These are phyloP conservation scores for Plebejus anna DNA, from an alignment of 2,888 invertebrate species.

Conservation along the genomic window DNA sequence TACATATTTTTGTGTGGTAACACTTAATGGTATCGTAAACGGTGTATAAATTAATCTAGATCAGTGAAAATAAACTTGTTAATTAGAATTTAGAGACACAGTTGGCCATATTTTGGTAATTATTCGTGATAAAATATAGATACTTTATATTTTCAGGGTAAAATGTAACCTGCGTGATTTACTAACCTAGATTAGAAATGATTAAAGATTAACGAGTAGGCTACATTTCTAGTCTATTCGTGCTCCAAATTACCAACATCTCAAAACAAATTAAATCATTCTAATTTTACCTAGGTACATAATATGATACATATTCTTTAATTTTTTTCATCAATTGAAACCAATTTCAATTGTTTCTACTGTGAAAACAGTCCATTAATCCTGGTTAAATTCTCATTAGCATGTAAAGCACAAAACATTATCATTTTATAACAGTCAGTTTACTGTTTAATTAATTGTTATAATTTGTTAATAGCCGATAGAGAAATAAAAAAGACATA, in stretches of 20 bases:
- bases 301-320: too few relatives aligned
- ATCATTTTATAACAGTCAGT: neutral
- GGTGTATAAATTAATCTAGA: neutral
- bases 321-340: neutral
- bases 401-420: neutral
- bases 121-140: too few relatives aligned
- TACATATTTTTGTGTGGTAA: slow-evolving; percentile 10
- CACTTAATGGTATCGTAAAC: neutral
- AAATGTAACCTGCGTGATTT: too few relatives aligned
- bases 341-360: neutral
- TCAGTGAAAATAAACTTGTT: neutral
- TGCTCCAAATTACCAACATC: too few relatives aligned
- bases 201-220: too few relatives aligned
- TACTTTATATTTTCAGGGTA: too few relatives aligned
- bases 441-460: slow-evolving; percentile 8
- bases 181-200: too few relatives aligned
- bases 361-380: neutral
- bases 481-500: slow-evolving; percentile 9
- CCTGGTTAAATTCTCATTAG: neutral
- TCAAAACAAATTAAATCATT: too few relatives aligned
- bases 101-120: too few relatives aligned
- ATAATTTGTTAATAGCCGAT: slow-evolving; percentile 5
- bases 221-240: too few relatives aligned
- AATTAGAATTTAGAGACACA: neutral
- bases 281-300: too few relatives aligned